Evolutionary conservation across 2,797 vertebrate genomes (phyloP), one percentile per base, ranked within the genome.

Genomic region (Odontamblyopus rebecca): DNA sequence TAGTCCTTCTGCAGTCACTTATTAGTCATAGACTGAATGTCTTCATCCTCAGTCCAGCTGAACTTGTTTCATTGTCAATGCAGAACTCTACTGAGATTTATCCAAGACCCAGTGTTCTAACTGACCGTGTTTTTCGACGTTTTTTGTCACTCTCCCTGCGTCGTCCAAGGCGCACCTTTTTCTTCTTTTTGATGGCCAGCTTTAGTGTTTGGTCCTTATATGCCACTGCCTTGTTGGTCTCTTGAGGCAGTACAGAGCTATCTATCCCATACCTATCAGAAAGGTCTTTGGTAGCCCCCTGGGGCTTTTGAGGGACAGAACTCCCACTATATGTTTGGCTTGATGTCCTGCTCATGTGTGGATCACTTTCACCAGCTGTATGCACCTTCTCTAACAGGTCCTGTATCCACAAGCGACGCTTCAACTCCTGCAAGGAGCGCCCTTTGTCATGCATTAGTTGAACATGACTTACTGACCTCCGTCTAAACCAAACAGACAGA

Each of bases 361-460:
- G 89, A 0, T 94, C 85, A 27, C 85, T 95, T 71, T 95, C 94
- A 60, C 95, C 95, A 0, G 96, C 96, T 0, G 97, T 97, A 92
- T 99, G 96, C 68, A 99, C 95, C 27, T 96, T 95, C 18, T 96
- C 95, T 0, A 99, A 93, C 74, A 99, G 89, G 73, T 95, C 93
- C 67, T 98, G 96, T 15, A 99, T 93, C 93, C 96, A 98, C 80
- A 91, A 94, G 29, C 94, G 94, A 51, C 98, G 95, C 77, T 96
- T 92, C 67, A 94, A 85, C 68, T 97, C 97, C 76, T 99, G 97
- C 77, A 97, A 90, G 62, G 95, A 95, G 71, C 95, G 95, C 11
- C 96, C 94, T 76, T 98, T 97, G 93, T 99, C 98, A 19, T 99
- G 97, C 89, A 99, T 90, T 35, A 99, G 91, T 93, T 99, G 98